Evolutionary conservation across 2,113 vertebrate genomes (phyloP).

Genomic region (Eptatretus burgeri): DNA sequence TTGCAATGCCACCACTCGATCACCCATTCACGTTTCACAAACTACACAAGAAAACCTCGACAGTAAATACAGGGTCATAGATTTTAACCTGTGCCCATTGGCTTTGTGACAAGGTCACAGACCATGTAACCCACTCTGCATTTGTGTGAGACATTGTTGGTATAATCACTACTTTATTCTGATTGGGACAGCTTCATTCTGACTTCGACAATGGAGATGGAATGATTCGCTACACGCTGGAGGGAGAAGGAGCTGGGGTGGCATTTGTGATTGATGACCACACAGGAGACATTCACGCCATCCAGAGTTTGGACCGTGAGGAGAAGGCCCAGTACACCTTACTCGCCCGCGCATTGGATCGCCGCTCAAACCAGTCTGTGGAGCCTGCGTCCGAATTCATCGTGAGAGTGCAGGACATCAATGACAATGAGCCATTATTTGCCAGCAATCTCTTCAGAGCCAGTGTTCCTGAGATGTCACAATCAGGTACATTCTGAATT

Average conservation of each 20-base stretch:
- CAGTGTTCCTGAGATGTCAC: slow-evolving; percentile 73
- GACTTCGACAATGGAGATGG: slow-evolving; percentile 57
- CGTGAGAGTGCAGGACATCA: slow-evolving; percentile 98
- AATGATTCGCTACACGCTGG: slow-evolving; percentile 72
- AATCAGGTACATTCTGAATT: slow-evolving; percentile 25
- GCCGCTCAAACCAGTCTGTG: slow-evolving; percentile 33
- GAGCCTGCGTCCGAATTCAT: slow-evolving; percentile 88
- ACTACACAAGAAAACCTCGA: too few relatives aligned
- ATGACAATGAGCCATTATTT: slow-evolving; percentile 87
- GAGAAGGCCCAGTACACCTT: slow-evolving; percentile 92
- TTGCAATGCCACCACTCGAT: too few relatives aligned
- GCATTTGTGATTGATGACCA: slow-evolving; percentile 91
- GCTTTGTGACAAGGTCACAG: too few relatives aligned
- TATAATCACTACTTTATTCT: too few relatives aligned
- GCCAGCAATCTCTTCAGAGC: slow-evolving; percentile 79
- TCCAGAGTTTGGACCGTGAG: slow-evolving; percentile 88
- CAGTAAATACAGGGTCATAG: too few relatives aligned
- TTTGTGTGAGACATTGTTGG: too few relatives aligned
- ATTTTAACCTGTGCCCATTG: too few relatives aligned
- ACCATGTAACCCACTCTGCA: too few relatives aligned
- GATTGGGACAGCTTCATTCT: slow-evolving; percentile 41
- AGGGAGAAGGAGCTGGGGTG: slow-evolving; percentile 79
- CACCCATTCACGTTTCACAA: too few relatives aligned
- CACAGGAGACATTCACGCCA: slow-evolving; percentile 90
- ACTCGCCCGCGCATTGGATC: slow-evolving; percentile 64